Base-by-base conservation (phyloP, 2,113 vertebrate genomes). In the Prionailurus viverrinus region DNA sequence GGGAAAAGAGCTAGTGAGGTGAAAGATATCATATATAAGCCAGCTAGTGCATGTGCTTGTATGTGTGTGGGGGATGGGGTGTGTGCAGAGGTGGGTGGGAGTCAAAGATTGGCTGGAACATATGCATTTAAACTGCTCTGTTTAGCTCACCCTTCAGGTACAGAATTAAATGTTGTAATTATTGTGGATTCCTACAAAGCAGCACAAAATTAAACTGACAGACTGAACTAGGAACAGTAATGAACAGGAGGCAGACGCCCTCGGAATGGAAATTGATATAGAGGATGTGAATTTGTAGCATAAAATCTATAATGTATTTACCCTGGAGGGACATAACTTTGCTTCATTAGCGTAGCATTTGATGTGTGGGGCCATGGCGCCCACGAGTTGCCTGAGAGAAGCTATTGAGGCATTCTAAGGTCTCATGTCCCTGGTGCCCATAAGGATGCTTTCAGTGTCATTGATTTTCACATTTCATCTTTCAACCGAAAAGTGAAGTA, bases 41-140 rank as follows among this genome's bases (percentile, higher is more conserved):
- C 21, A 92, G 65, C 45, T 71, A 53, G 84, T 82, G 18, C 79
- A 25, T 71, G 19, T 73, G 83, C 76, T 69, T 18, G 12, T n/a
- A 18, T 83, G 31, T 89, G 10, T 51, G 33, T 25, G 5, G 3
- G 41, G 82, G 21, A 8, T n/a, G 86, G 15, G 9, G 8, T 66
- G 36, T 45, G 36, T 85, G 9, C 53, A 55, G 41, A 65, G 79
- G 61, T 51, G 55, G 41, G 2, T 55, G 55, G 82, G n/a, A 85
- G 81, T 88, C 95, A 45, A 23, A 92, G 87, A 76, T 13, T 92
- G 93, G 61, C 29, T 25, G 90, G 88, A 92, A 58, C 66, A 61
- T 82, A 86, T 79, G 76, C 66, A 86, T 97, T 98, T 97, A 97
- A 98, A 92, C 78, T 68, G 36, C 80, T 94, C 6, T 73, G 6